Conservation (phyloP, 2,888 invertebrate genomes). For the Lasius platythorax region DNA sequence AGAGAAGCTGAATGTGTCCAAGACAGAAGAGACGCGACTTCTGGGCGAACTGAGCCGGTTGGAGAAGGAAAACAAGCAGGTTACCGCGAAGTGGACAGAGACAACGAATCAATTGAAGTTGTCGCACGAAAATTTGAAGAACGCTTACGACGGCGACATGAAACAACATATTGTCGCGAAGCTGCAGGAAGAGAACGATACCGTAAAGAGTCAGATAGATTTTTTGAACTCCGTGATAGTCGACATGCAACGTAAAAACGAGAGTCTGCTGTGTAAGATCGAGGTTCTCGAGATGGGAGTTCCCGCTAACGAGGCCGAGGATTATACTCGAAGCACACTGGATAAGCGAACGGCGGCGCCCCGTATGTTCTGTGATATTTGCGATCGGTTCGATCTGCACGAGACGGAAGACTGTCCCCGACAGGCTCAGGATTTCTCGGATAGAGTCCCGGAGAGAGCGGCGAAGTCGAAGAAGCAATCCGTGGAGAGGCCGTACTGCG, state of each 20-base stretch:
- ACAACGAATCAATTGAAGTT: conserved; percentile 77
- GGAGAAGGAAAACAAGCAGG: conserved; percentile 81
- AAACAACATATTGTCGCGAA: conserved; percentile 75
- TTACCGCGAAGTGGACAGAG: conserved; percentile 76
- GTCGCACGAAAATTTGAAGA: conserved; percentile 80
- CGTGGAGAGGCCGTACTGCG: conserved; percentile 93
- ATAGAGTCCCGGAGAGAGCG: conserved; percentile 85
- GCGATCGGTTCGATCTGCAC: conserved; percentile 98
- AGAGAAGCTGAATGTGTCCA: conserved; percentile 78
- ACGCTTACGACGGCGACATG: conserved; percentile 78
- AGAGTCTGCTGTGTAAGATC: conserved; percentile 92
- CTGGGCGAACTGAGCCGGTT: conserved; percentile 77
- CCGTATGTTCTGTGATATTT: conserved; percentile 98
- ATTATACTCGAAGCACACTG: conserved; percentile 84
- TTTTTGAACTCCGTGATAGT: conserved; percentile 99
- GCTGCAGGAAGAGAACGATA: conserved; percentile 89
- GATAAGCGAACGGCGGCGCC: conserved; percentile 89
- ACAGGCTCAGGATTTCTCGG: conserved; percentile 89
- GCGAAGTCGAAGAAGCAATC: conserved; percentile 82
- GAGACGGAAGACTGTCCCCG: conserved; percentile 99
- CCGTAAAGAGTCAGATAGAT: conserved; percentile 92
- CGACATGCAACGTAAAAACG: conserved; percentile 97
- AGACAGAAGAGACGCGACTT: conserved; percentile 73
- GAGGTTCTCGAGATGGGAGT: conserved; percentile 92
- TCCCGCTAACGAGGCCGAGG: conserved; percentile 86